Evolutionary conservation across 2,797 vertebrate genomes (phyloP), one percentile per base, ranked within the genome.

Genomic region (Trematomus bernacchii): DNA sequence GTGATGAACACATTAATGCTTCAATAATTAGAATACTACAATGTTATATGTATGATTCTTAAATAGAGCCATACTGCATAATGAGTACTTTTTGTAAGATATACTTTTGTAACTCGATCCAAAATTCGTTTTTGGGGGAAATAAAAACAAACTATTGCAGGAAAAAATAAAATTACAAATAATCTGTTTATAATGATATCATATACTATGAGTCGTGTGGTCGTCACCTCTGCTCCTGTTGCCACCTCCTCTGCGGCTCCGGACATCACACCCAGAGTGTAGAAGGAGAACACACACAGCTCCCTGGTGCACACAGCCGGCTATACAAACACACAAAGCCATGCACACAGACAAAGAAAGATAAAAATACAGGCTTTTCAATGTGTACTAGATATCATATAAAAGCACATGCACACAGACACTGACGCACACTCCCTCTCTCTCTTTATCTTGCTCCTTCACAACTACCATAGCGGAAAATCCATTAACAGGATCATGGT

Each of bases 241-340:
- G 98, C 98, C 85, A 99, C 98, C 89, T 99, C 98, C 89, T 99
- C 98, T 0, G 98, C 98, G 0, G 98, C 98, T 13, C 98, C 98
- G 0, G 98, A 99, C 98, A 99, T 99, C 89, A 99, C 98, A 2
- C 98, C 98, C 95, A 99, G 91, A 0, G 98, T 99, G 94, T 99
- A 99, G 93, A 99, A 99, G 82, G 98, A 99, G 93, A 99, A 99
- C 85, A 99, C 98, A 0, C 98, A 99, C 79, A 99, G 94, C 80
- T 99, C 98, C 73, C 98, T 96, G 46, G 98, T 99, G 93, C 98
- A 99, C 65, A 99, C 98, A 0, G 98, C 98, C 0, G 98, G 98
- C 98, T 99, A 65, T 6, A 47, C 15, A 37, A 71, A 78, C n/a
- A 85, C 59, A 79, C 4, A 67, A 3, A 10, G 15, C 53, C 16